Percentiles rank a stretch among this genome's conserved stretches.
These are phyloP conservation scores for Nematolebias whitei DNA, from an alignment of 2,113 vertebrate species.

Conservation along the genomic window DNA sequence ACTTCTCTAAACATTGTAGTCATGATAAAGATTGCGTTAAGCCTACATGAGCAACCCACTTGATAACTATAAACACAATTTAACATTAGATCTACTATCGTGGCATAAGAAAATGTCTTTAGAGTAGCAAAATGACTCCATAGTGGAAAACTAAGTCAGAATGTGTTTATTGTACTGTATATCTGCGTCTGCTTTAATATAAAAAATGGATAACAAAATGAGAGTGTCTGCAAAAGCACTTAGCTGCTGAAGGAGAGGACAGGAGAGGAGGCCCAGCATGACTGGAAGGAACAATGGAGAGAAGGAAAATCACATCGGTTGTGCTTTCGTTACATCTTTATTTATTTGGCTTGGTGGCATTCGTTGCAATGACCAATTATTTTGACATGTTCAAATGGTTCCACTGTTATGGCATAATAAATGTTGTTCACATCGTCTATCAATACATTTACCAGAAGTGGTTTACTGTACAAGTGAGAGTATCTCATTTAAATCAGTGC, in stretches of 20 bases:
- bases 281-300: conserved; percentile 29
- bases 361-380: too few relatives aligned
- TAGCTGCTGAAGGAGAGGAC: conserved; percentile 26
- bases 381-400: too few relatives aligned
- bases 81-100: not conserved
- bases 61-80: conserved; percentile 11
- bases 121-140: conserved; percentile 29
- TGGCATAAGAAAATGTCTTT: conserved; percentile 31
- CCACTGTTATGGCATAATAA: too few relatives aligned
- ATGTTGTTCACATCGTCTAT: too few relatives aligned
- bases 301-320: conserved; percentile 3
- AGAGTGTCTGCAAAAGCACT: conserved; percentile 47
- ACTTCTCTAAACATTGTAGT: too few relatives aligned
- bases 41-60: not conserved
- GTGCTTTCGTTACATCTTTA: too few relatives aligned
- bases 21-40: not conserved
- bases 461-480: conserved; percentile 22
- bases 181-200: conserved; percentile 55
- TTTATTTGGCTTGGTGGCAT: too few relatives aligned
- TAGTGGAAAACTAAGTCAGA: conserved; percentile 7
- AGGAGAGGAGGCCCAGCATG: conserved; percentile 33
- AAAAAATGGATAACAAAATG: conserved; percentile 67
- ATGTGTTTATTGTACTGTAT: conserved; percentile 26
- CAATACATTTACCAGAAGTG: too few relatives aligned
- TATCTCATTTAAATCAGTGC: conserved; percentile 27